These are phyloP conservation scores for Diplogasteroides magnus DNA, from an alignment of 1,140 invertebrate species.

Conservation along the genomic window DNA sequence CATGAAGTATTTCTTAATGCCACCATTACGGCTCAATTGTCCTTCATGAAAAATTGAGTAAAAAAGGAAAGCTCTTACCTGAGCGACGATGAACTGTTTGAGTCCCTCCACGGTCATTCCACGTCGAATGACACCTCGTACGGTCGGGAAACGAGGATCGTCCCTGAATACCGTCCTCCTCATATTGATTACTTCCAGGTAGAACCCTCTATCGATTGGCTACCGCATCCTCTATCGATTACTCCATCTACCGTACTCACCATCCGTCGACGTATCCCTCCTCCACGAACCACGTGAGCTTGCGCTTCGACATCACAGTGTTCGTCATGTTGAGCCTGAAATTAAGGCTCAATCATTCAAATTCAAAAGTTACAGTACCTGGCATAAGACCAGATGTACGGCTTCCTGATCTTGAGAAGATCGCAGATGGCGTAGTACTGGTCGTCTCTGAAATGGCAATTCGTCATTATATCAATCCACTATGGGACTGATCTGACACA, in stretches of 20 bases:
- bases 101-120: constrained; percentile 96
- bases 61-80: constrained; percentile 60
- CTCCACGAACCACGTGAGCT: constrained; percentile 93
- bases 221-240: neutral
- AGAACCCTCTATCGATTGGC: no score
- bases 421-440: constrained; percentile 88
- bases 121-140: constrained; percentile 84
- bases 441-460: constrained; percentile 69
- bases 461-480: no score
- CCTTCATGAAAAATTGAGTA: no score
- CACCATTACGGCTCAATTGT: no score
- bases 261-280: constrained; percentile 89
- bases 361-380: no score
- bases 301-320: constrained; percentile 91
- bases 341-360: no score
- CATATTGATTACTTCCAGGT: no score
- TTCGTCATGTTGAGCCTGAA: constrained; percentile 95
- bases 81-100: constrained; percentile 93
- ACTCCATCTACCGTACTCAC: constrained; percentile 60
- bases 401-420: constrained; percentile 76
- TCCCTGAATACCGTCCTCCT: constrained; percentile 75
- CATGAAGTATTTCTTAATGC: no score
- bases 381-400: constrained; percentile 90
- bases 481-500: no score
- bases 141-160: constrained; percentile 96